Evolutionary conservation across 2,888 invertebrate genomes (phyloP), one percentile per base, ranked within the genome.

Genomic region (Meloe dianella): DNA sequence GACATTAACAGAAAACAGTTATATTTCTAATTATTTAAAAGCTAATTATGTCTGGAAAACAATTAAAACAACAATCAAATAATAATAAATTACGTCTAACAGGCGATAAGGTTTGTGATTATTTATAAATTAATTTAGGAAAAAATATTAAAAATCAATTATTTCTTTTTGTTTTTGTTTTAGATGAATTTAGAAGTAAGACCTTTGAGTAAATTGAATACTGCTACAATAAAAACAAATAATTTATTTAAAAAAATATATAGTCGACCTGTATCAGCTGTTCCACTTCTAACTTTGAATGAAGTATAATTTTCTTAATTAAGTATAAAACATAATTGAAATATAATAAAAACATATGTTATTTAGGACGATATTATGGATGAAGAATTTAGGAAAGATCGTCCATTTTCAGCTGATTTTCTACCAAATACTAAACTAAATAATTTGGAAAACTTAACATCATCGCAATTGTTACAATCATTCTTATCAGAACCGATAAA

Each of bases 341-440:
- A 24, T 35, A 41, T 57, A 24, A 27, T 35, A 66, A 66, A 5
- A 57, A 20, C 32, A 20, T 60, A 35, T 61, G n/a, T 61, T 69
- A 69, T 35, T n/a, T 41, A 77, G 75, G 75, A 77, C 24, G 76
- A 77, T n/a, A 51, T 20, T 51, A 71, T 68, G 51, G 68, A 73
- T 60, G 35, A 60, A 8, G 64, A 62, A 38, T 41, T 67, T n/a
- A 71, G 70, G 29, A 73, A 69, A n/a, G 75, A 74, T 65, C 67
- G 82, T 27, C 82, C 82, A 5, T 79, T 77, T 69, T 82, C 82
- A 1, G 82, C 82, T 1, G 81, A 77, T 51, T 75, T 75, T 63
- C 64, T 76, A 8, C 71, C 75, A 12, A 75, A 70, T 57, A 73
- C 38, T 54, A 60, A 66, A 60, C 20, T 30, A 47, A 61, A 47